Percentiles rank a stretch among this genome's conserved stretches.
Conservation (phyloP, 2,797 vertebrate genomes). For the Holocentrus rufus region DNA sequence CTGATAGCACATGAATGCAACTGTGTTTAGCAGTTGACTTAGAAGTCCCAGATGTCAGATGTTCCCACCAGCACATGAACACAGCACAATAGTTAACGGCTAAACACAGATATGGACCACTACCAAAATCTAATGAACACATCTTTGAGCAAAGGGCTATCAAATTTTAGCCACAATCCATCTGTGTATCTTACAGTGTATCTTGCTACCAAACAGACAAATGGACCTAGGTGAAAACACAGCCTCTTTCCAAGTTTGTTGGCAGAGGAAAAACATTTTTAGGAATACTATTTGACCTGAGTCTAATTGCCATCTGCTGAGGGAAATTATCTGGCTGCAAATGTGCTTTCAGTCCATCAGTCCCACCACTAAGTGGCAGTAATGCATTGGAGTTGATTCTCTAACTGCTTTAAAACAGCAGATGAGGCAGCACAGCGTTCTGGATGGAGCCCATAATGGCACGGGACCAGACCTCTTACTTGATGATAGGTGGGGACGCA, state of each 20-base stretch:
- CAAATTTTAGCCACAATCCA: constrained; percentile 8
- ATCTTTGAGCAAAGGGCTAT: constrained; percentile 1
- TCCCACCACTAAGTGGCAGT: constrained; percentile 67
- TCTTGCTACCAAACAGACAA: neutral
- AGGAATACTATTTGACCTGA: constrained; percentile 49
- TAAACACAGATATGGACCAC: too few species aligned
- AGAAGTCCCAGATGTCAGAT: too few species aligned
- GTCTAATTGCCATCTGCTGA: constrained; percentile 57
- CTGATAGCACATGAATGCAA: too few species aligned
- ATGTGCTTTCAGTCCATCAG: constrained; percentile 53
- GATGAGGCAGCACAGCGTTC: constrained; percentile 49
- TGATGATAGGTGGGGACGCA: constrained; percentile 46
- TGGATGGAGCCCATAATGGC: constrained; percentile 57
- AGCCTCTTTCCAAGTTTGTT: constrained; percentile 26
- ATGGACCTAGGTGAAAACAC: constrained; percentile 11
- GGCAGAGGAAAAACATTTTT: constrained; percentile 27
- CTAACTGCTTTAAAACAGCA: constrained; percentile 64
- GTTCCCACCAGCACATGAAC: too few species aligned
- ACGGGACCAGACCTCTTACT: constrained; percentile 52
- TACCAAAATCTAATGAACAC: too few species aligned
- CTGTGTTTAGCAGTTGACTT: too few species aligned
- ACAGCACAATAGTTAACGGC: too few species aligned
- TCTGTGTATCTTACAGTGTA: constrained; percentile 14
- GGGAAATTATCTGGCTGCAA: constrained; percentile 54
- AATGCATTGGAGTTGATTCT: constrained; percentile 62